phyloP scores from a whole-genome alignment of 1,140 invertebrate genomes.

The Palaemon carinicauda region DNA sequence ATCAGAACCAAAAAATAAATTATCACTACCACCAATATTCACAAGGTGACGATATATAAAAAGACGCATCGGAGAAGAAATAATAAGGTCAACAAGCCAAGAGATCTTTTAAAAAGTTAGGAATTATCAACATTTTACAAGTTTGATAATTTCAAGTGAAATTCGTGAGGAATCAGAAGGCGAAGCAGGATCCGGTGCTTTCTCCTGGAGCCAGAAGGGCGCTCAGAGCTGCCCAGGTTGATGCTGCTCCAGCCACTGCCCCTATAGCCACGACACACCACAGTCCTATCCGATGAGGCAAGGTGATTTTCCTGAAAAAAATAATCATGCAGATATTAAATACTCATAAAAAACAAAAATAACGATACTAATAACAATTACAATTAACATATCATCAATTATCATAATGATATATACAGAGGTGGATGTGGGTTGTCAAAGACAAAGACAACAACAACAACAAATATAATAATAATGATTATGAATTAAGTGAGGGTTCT shows the following conservation, averaged over 20 bases:
- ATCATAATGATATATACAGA: too few species aligned
- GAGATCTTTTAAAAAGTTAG: not conserved
- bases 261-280: conserved; percentile 1
- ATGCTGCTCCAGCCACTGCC: not conserved
- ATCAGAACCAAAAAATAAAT: too few species aligned
- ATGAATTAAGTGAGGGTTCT: too few species aligned
- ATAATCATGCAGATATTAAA: too few species aligned
- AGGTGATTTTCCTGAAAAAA: not conserved
- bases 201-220: conserved; percentile 1
- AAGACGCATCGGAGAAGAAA: too few species aligned
- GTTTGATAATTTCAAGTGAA: not conserved
- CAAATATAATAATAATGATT: not conserved
- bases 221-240: not conserved
- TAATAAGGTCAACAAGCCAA: not conserved
- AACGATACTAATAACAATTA: not conserved
- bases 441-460: too few species aligned
- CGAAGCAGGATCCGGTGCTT: not conserved
- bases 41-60: too few species aligned
- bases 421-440: too few species aligned
- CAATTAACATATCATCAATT: too few species aligned
- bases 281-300: not conserved
- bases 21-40: too few species aligned
- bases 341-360: too few species aligned
- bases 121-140: not conserved
- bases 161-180: not conserved